A percentile compares a stretch with the other conserved stretches of the same genome.
Conservation (phyloP, 2,888 invertebrate species). For the Drosophila hamatofila region DNA sequence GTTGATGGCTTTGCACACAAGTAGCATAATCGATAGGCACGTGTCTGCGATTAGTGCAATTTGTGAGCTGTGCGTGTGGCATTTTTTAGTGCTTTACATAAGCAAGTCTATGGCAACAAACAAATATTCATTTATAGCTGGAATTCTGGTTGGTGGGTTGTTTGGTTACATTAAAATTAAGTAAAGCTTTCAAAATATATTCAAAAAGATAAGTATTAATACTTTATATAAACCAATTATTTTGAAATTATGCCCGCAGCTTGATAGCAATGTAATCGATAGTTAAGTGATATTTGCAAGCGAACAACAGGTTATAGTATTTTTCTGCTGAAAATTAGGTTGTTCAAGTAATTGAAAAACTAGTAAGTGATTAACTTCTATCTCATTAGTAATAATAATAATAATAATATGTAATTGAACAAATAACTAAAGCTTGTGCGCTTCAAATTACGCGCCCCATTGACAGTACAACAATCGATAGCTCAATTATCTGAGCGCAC, state of each 20-base stretch:
- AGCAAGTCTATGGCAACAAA: not conserved
- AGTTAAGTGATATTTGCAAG: not conserved
- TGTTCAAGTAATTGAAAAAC: too few relatives aligned
- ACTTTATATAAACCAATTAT: too few relatives aligned
- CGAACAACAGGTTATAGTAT: not conserved
- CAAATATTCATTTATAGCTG: not conserved
- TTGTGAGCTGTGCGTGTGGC: not conserved
- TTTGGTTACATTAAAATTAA: not conserved
- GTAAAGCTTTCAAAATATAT: not conserved
- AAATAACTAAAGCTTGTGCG: not conserved
- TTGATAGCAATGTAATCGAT: not conserved
- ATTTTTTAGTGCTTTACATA: not conserved
- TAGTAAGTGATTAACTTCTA: not conserved
- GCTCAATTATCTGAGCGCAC: not conserved
- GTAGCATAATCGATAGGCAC: slow-evolving; percentile 1
- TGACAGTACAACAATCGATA: not conserved
- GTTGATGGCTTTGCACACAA: not conserved
- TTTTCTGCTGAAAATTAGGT: not conserved
- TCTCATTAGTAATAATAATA: too few relatives aligned
- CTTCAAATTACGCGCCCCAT: slow-evolving; percentile 15
- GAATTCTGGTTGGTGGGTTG: too few relatives aligned
- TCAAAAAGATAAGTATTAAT: not conserved
- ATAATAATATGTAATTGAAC: not conserved
- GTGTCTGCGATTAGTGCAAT: not conserved
- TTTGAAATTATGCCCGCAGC: not conserved